Base-by-base conservation (phyloP, 2,888 invertebrate species). In the Acanthosepion pharaonis region DNA sequence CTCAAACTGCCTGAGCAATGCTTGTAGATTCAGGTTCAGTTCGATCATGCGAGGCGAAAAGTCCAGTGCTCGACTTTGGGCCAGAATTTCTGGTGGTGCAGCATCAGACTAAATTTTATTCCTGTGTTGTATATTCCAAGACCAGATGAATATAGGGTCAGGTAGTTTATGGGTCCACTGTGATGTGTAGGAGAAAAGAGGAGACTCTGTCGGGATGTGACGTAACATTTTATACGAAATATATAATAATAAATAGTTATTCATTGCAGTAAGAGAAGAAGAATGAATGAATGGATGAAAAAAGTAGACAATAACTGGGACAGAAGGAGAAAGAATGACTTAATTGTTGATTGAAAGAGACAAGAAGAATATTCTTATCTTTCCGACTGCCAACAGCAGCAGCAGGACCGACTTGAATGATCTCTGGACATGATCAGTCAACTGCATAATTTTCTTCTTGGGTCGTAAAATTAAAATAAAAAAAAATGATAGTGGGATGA, bases 1-100 rank as follows among this genome's bases (percentile, higher is more conserved):
- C 97, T 98, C 98, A 97, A 98, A 98, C 97, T 98, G 98, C 95
- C 97, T 97, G 95, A 98, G 98, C 96, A 98, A 98, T 23, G 98
- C 98, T 96, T 98, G 97, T 95, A 98, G 98, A 95, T 98, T 97
- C 97, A 98, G 98, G 97, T 98, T 98, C 96, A 98, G 98, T 97
- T 98, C 98, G 96, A 98, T 98, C 97, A 98, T 98, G 95, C 94
- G 95, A 92, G 96, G 96, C 91, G 96, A 96, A 94, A 95, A 95
- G 94, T 96, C 95, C 53, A 96, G n/a, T 92, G 95, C 49, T 94
- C 94, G 94, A 94, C 94, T 91, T 95, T 94, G 59, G 64, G 94
- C 94, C 94, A 94, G 94, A 59, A 48, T 94, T 94, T n/a, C 93
- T 93, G 49, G 51, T n/a, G 93, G 28, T 93, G 93, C 93, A 93